Evolutionary conservation across 1,140 invertebrate genomes (phyloP).

Genomic region (Cherax quadricarinatus): DNA sequence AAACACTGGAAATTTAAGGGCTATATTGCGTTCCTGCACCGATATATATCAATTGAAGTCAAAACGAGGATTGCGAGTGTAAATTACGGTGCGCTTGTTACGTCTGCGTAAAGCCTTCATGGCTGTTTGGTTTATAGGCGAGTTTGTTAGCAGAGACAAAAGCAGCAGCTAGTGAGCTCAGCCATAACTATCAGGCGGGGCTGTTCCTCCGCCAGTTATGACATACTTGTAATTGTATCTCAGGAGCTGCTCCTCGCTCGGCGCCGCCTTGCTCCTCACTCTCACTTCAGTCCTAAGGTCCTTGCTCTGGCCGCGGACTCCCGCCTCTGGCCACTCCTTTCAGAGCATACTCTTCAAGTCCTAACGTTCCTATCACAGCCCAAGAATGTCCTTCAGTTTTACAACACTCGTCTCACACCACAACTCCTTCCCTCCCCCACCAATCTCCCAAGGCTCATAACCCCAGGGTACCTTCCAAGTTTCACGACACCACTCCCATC

Average conservation of each 20-base stretch:
- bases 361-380: no score
- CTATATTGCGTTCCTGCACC: neutral
- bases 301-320: no score
- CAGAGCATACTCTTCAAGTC: no score
- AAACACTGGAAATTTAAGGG: neutral
- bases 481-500: neutral
- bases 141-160: slow-evolving; percentile 43
- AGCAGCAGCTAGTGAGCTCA: neutral
- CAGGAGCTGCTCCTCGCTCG: neutral
- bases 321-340: no score
- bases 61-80: slow-evolving; percentile 7
- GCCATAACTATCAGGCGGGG: slow-evolving; percentile 21
- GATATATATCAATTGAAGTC: slow-evolving; percentile 11
- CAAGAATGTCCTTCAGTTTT: no score
- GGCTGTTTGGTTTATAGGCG: slow-evolving; percentile 20
- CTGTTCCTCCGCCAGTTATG: slow-evolving; percentile 18
- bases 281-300: no score
- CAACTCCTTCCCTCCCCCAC: no score
- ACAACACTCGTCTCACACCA: no score
- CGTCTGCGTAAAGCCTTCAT: slow-evolving; percentile 31
- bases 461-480: neutral
- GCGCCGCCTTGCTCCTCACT: no score
- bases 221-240: slow-evolving; percentile 36
- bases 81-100: slow-evolving; percentile 21
- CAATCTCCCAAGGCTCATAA: no score